These are phyloP conservation scores for Chrysocyon brachyurus DNA, from an alignment of 2,797 vertebrate species.

Conservation along the genomic window DNA sequence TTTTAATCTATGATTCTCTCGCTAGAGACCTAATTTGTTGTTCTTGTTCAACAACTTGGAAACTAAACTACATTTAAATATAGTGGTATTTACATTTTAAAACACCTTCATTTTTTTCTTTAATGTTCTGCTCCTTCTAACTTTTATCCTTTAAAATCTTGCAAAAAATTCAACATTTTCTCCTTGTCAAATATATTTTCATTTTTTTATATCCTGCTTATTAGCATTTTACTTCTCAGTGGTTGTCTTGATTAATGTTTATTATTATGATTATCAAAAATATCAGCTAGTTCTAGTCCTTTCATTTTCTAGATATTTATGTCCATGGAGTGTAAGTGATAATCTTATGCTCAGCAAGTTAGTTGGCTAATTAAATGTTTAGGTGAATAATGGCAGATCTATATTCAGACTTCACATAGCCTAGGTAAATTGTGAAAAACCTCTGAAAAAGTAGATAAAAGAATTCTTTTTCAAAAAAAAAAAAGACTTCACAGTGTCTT, in stretches of 20 bases:
- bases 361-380: not conserved
- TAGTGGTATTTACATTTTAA: not conserved
- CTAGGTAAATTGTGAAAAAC: not conserved
- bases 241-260: not conserved
- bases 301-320: not conserved
- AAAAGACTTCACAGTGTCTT: too few relatives aligned
- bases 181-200: not conserved
- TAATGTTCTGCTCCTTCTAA: not conserved
- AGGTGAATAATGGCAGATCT: not conserved
- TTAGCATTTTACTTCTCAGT: not conserved
- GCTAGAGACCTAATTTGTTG: not conserved
- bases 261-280: not conserved
- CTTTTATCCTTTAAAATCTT: not conserved
- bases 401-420: not conserved
- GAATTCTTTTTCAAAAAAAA: too few relatives aligned
- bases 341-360: not conserved
- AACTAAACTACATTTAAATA: not conserved
- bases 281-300: not conserved
- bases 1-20: conserved; percentile 59
- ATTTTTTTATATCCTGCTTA: not conserved
- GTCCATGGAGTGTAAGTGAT: not conserved
- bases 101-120: not conserved
- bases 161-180: not conserved
- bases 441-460: too few relatives aligned
- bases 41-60: conserved; percentile 25